Conservation (phyloP, 2,797 vertebrate species). For the Tympanoctomys barrerae region DNA sequence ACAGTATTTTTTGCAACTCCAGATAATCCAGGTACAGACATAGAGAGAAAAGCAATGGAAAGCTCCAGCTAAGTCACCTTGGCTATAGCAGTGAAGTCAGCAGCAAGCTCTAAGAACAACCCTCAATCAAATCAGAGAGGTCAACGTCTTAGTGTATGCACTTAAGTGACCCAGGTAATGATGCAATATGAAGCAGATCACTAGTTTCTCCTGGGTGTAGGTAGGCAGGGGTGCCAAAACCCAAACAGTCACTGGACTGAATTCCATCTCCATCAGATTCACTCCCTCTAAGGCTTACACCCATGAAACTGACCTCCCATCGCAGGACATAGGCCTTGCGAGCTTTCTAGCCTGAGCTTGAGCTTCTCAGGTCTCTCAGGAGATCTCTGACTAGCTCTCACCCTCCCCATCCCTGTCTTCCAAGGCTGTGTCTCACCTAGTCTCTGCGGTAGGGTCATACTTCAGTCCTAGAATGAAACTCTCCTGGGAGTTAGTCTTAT, state of each 20-base stretch:
- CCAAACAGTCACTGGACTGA: neutral
- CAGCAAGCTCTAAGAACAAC: neutral
- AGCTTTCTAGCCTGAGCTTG: neutral
- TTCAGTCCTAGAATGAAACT: neutral
- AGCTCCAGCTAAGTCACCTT: neutral
- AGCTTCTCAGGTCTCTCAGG: neutral
- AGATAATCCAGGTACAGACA: neutral
- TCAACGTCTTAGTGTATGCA: neutral
- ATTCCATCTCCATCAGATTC: neutral
- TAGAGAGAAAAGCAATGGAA: neutral
- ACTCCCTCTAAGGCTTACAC: neutral
- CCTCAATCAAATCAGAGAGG: neutral
- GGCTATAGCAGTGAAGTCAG: neutral
- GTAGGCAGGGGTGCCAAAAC: neutral
- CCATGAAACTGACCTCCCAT: neutral
- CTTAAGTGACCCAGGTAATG: neutral
- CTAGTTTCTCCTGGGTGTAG: neutral
- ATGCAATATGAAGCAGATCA: neutral
- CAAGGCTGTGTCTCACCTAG: neutral
- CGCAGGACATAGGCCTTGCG: too few relatives aligned
- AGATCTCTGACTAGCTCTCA: neutral
- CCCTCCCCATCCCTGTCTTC: neutral
- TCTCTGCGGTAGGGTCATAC: neutral
- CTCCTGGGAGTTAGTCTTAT: neutral
- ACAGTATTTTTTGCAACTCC: neutral